A percentile compares a stretch with the other conserved stretches of the same genome.
Evolutionary conservation across 2,797 vertebrate species (phyloP).

Genomic region (Botia kubotai): DNA sequence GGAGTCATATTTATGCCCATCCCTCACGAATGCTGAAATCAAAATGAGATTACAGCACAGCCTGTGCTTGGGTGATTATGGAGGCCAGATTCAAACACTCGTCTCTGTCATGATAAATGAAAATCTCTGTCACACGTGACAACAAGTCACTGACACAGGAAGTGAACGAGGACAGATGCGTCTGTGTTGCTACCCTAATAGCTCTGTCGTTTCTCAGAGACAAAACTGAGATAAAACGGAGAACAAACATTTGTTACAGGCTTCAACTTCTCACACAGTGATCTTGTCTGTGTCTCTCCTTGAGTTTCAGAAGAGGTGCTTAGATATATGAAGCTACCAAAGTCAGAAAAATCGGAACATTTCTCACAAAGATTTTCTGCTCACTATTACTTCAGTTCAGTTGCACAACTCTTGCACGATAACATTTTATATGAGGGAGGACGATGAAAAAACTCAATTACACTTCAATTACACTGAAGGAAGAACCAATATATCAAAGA

Average conservation of each 20-base stretch:
- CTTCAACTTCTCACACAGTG: background rate
- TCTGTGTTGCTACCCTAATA: background rate
- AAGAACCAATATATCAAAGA: too few species aligned
- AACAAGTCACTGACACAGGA: constrained; percentile 24
- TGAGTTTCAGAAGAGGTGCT: too few species aligned
- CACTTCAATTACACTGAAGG: too few species aligned
- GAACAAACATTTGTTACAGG: background rate
- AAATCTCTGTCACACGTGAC: background rate
- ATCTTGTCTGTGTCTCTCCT: too few species aligned
- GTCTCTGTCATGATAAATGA: constrained; percentile 38
- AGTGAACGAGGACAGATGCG: constrained; percentile 6
- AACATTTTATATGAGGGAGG: too few species aligned
- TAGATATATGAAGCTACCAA: too few species aligned
- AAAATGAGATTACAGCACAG: constrained; percentile 40
- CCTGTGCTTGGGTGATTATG: constrained; percentile 27
- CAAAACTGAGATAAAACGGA: background rate
- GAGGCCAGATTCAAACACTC: constrained; percentile 27
- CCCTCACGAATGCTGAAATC: constrained; percentile 39
- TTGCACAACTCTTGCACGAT: too few species aligned
- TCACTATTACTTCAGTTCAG: too few species aligned
- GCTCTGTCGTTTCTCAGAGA: background rate
- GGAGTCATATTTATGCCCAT: constrained; percentile 23
- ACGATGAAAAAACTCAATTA: too few species aligned
- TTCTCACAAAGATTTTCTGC: too few species aligned
- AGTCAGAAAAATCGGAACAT: too few species aligned